phyloP scores from a whole-genome alignment of 2,797 vertebrate species.

The Lacerta viridis region DNA sequence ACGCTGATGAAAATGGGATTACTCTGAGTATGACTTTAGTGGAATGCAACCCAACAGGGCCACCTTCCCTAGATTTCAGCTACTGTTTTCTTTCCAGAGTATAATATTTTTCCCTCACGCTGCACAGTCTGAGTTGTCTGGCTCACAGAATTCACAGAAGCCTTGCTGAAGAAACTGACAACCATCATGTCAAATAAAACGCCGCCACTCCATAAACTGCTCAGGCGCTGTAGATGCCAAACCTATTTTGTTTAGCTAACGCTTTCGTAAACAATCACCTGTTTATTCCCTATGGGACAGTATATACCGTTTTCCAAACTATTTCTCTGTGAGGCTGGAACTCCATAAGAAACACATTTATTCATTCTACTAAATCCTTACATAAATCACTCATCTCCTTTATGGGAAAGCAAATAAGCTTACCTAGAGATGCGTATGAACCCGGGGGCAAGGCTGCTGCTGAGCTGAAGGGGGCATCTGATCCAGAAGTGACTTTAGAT shows the following conservation, averaged over 20 bases:
- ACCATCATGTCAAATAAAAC: not conserved
- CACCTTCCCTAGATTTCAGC: not conserved
- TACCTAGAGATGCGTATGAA: constrained; percentile 97
- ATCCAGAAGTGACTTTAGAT: constrained; percentile 88
- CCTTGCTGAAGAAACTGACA: not conserved
- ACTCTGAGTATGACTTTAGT: too few species aligned
- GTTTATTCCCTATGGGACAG: not conserved
- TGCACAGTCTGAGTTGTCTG: not conserved
- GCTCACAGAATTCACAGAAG: not conserved
- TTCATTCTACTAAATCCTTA: not conserved
- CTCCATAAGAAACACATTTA: not conserved
- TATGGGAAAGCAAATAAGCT: constrained; percentile 66
- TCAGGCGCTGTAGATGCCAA: not conserved
- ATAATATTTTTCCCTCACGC: not conserved
- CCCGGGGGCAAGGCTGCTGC: constrained; percentile 94
- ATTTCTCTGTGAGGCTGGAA: not conserved
- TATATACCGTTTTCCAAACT: not conserved
- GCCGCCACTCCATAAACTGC: not conserved
- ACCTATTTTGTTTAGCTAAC: not conserved
- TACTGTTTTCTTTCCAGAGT: not conserved
- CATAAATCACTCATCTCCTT: not conserved
- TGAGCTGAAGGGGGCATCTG: constrained; percentile 89
- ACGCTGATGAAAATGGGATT: too few species aligned
- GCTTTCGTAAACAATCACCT: not conserved
- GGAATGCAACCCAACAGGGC: too few species aligned